Base-by-base conservation (phyloP, 1,140 invertebrate genomes). In the Drosophila kepulauana region DNA sequence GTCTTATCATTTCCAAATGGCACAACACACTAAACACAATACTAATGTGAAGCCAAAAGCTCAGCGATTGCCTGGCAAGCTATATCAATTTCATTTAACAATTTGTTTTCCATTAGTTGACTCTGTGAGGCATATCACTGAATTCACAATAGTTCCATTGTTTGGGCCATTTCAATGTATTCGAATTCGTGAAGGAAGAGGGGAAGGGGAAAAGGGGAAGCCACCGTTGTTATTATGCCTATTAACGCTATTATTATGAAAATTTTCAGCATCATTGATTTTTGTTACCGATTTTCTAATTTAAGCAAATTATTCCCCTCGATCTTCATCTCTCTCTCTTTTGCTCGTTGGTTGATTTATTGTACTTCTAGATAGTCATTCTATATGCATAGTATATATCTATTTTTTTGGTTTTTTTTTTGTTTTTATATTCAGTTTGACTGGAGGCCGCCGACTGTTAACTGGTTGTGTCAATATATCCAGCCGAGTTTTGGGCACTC, bases 241-340 rank as follows among this genome's bases (percentile, higher is more conserved):
- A 84, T 88, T 84, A 84, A 84, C 78, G 78, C 84, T 88, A 89
- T 88, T 88, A 88, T 88, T 88, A 88, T 88, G 85, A 88, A 88
- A 88, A 88, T 88, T 88, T 88, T 88, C 85, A 89, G 85, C 85
- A 85, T 89, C 85, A 88, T 88, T 88, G 85, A 88, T 84, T 88
- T 88, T 88, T 88, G 85, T 88, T 88, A 89, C 81, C 80, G 70
- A 88, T 88, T 88, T 88, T 88, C 80, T 88, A 88, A 88, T 88
- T 88, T 88, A 88, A 80, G 74, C 85, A 88, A 88, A 88, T 88
- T 88, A 84, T 82, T 25, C 28, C 28, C 35, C 49, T 15, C 15
- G 48, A 10, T 38, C 46, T 62, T 54, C 43, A 49, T 77, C 49
- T 58, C 51, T 1, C 28, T 28, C 45, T 54, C 43, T 30, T 28